These are phyloP conservation scores for Pangasius djambal DNA, from an alignment of 2,797 vertebrate species.

Conservation along the genomic window DNA sequence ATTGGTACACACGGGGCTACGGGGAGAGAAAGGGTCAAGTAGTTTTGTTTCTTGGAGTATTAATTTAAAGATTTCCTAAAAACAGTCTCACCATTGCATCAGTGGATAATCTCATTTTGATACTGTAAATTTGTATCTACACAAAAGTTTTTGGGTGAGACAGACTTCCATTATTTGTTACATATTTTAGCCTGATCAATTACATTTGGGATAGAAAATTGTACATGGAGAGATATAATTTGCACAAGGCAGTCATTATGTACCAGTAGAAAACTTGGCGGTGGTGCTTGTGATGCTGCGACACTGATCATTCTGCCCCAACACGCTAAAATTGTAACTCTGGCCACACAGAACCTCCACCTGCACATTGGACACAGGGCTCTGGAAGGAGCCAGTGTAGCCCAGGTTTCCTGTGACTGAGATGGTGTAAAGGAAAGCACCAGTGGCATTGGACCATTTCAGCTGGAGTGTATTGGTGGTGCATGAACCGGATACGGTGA, in stretches of 20 bases:
- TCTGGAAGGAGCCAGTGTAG: constrained; percentile 60
- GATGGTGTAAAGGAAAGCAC: constrained; percentile 66
- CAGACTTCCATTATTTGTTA: background rate
- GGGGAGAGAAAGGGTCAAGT: background rate
- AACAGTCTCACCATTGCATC: background rate
- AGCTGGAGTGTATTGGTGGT: constrained; percentile 64
- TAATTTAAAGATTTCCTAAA: background rate
- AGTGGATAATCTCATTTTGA: background rate
- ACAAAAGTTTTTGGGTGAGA: background rate
- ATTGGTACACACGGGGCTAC: constrained; percentile 75
- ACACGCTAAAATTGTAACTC: constrained; percentile 69
- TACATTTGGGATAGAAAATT: background rate
- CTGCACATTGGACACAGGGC: constrained; percentile 55
- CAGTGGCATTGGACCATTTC: constrained; percentile 66
- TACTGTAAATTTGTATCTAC: background rate
- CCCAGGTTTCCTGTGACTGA: constrained; percentile 67
- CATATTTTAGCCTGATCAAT: background rate
- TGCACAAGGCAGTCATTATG: background rate
- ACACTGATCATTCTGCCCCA: constrained; percentile 64
- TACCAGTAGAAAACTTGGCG: constrained; percentile 67
- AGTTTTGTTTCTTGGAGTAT: background rate
- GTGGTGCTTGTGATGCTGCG: constrained; percentile 61
- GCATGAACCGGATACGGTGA: constrained; percentile 65
- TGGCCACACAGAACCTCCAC: constrained; percentile 74
- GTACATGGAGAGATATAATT: background rate